phyloP scores from a whole-genome alignment of 2,113 vertebrate species.

The Mastomys coucha region DNA sequence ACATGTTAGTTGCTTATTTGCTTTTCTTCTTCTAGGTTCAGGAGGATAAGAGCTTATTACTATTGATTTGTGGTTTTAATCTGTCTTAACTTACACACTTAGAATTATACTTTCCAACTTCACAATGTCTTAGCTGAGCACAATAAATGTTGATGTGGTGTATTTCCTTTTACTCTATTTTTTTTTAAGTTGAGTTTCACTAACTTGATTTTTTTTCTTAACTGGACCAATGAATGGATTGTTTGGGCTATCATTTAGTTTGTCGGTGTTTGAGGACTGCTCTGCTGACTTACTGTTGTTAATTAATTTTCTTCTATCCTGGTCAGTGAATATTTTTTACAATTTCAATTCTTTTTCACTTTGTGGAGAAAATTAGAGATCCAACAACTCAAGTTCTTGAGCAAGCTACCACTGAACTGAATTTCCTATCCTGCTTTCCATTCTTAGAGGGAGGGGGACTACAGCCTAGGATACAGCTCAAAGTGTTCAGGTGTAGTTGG shows the following conservation, averaged over 20 bases:
- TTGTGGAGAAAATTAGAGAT: not conserved
- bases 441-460: not conserved
- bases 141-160: not conserved
- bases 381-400: not conserved
- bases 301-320: not conserved
- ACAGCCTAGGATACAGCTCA: not conserved
- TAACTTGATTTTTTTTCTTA: not conserved
- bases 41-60: not conserved
- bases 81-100: not conserved
- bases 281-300: not conserved
- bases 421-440: not conserved
- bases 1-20: not conserved
- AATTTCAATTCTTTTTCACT: not conserved
- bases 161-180: not conserved
- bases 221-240: constrained; percentile 1
- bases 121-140: not conserved
- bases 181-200: not conserved
- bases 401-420: not conserved
- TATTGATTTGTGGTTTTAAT: not conserved
- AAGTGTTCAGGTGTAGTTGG: not conserved
- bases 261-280: not conserved
- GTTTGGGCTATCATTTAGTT: not conserved
- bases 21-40: not conserved
- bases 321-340: not conserved
- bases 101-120: not conserved